phyloP scores from a whole-genome alignment of 2,797 vertebrate genomes.

The Phrynocephalus guinanensis region DNA sequence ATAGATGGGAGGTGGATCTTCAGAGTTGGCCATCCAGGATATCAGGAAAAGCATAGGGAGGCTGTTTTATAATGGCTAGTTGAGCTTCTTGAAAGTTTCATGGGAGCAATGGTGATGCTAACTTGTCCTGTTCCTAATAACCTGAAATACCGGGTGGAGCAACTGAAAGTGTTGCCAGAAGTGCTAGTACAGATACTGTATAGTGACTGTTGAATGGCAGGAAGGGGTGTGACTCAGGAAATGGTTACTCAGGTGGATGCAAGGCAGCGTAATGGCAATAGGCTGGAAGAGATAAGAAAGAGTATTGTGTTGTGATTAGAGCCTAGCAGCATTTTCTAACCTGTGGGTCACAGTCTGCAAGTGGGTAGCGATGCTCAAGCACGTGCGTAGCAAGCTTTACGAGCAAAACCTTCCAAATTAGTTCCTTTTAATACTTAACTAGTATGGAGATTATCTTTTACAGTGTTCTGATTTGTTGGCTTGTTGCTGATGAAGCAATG shows the following conservation, averaged over 20 bases:
- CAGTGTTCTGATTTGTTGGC: too few species aligned
- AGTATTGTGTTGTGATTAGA: neutral
- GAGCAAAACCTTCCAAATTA: too few species aligned
- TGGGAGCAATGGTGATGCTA: conserved; percentile 14
- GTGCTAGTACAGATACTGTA: neutral
- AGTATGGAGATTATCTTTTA: too few species aligned
- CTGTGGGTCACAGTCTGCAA: too few species aligned
- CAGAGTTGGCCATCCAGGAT: neutral
- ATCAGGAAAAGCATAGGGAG: neutral
- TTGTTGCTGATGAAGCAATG: too few species aligned
- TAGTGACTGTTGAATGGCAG: neutral
- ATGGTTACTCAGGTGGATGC: neutral
- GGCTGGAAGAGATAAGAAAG: neutral
- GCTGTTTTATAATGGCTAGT: neutral
- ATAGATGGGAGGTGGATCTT: neutral
- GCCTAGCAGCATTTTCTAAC: too few species aligned
- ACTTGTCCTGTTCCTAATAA: neutral
- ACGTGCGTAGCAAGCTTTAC: too few species aligned
- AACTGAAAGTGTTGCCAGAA: neutral
- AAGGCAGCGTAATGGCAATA: neutral
- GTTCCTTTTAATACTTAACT: too few species aligned
- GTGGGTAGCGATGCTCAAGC: too few species aligned
- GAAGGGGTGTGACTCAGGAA: neutral
- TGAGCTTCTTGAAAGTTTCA: neutral
- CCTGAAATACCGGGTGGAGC: neutral